A percentile compares a stretch with the other conserved stretches of the same genome.
phyloP scores from a whole-genome alignment of 1,140 invertebrate species.

The Amyelois transitella region DNA sequence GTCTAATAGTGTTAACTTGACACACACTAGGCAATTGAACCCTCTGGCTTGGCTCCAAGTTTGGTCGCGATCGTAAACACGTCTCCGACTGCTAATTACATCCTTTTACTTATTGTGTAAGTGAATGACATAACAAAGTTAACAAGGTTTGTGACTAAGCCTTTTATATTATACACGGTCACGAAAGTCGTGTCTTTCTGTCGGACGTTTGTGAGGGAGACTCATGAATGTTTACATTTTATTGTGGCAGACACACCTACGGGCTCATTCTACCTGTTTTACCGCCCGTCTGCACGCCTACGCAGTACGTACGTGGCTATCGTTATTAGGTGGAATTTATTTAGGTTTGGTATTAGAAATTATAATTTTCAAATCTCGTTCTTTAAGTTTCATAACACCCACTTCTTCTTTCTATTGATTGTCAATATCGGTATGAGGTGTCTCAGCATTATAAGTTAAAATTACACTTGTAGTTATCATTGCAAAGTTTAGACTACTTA shows the following conservation, averaged over 20 bases:
- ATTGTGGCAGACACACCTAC: background rate
- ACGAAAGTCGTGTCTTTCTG: conserved; percentile 16
- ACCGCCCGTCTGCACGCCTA: background rate
- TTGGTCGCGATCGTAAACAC: background rate
- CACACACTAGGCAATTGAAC: conserved; percentile 8
- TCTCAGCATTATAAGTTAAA: too few relatives aligned
- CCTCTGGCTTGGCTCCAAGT: conserved; percentile 9
- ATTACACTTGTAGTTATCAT: too few relatives aligned
- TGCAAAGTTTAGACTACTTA: too few relatives aligned
- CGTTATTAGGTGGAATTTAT: background rate
- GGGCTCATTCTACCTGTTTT: background rate
- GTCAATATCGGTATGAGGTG: too few relatives aligned
- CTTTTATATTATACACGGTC: conserved; percentile 22
- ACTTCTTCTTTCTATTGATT: too few relatives aligned
- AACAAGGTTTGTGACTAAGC: conserved; percentile 25
- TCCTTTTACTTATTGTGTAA: background rate
- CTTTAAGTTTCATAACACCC: too few relatives aligned
- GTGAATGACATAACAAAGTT: conserved; percentile 19
- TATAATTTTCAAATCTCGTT: background rate
- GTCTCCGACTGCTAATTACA: background rate
- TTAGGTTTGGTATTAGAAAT: background rate
- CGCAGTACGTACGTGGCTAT: background rate
- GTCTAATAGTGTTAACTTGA: conserved; percentile 3
- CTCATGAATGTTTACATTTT: background rate
- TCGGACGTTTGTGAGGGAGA: background rate